Base-by-base conservation (phyloP, 1,140 invertebrate species). In the Rhizoglyphus robini region DNA sequence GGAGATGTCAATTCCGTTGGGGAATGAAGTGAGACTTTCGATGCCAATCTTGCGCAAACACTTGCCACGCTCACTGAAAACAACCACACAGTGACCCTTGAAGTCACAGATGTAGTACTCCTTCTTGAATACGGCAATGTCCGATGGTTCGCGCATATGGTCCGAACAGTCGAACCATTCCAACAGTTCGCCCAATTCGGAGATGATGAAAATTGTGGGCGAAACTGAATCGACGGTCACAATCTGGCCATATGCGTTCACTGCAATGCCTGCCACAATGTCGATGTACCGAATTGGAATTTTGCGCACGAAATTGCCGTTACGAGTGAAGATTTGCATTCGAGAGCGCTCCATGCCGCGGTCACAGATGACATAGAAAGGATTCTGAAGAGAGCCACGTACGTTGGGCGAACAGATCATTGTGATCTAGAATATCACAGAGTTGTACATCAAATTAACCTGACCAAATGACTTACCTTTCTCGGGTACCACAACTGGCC, bases 51-150 rank as follows among this genome's bases (percentile, higher is more conserved):
- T 86, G 69, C 91, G 84, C 67, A 94, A 76, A 76, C 90, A 96
- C 63, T 84, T 83, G 66, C 93, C 93, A 63, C 90, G 86, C 74
- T 93, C 88, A 73, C 86, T 87, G 76, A 95, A 96, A 23, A 96
- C 92, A 36, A 92, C 90, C 20, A 97, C 91, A 75, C 91, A 95
- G 76, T 96, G 93, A 63, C 91, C 92, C 78, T 96, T 96, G 75
- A 96, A 97, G 76, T 97, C 93, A 76, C 93, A 96, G 29, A 96
- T 90, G 78, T 91, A 97, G 78, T 90, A 96, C 76, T 95, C 90
- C 75, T 79, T 76, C 87, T 87, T 88, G 78, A 84, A 86, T 69
- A 96, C 89, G 66, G 90, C 91, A 73, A 97, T 93, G 77, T 97
- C 93, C 61, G 90, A 94, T 18, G 93, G 92, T 76, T 97, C 93